These are phyloP conservation scores for Sylvia atricapilla DNA, from an alignment of 2,113 vertebrate species.

Conservation along the genomic window DNA sequence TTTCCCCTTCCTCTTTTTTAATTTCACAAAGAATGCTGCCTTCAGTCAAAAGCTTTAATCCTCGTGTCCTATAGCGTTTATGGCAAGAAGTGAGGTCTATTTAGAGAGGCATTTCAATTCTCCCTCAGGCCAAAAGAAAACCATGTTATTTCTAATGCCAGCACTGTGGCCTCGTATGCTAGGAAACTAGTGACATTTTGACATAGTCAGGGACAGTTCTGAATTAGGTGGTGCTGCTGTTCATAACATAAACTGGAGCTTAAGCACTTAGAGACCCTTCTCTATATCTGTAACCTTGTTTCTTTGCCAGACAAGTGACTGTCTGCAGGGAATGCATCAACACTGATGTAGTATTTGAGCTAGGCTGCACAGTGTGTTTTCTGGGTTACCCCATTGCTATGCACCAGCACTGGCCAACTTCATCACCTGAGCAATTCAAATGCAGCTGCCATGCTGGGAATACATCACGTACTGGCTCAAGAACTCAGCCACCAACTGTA, in stretches of 20 bases:
- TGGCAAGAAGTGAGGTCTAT: slow-evolving; percentile 53
- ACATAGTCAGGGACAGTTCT: slow-evolving; percentile 51
- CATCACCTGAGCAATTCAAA: neutral
- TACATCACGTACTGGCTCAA: neutral
- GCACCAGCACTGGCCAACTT: neutral
- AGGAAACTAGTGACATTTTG: slow-evolving; percentile 60
- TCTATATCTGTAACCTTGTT: slow-evolving; percentile 44
- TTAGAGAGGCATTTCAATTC: slow-evolving; percentile 59
- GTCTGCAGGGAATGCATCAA: slow-evolving; percentile 13
- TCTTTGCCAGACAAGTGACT: slow-evolving; percentile 35
- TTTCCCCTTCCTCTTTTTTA: neutral
- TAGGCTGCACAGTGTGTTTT: neutral
- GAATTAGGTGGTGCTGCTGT: slow-evolving; percentile 35
- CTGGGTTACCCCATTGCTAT: neutral
- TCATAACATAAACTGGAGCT: slow-evolving; percentile 49
- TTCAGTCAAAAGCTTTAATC: slow-evolving; percentile 41
- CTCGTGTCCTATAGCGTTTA: neutral
- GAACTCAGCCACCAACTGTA: neutral
- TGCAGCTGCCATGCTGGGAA: neutral
- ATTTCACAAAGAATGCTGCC: slow-evolving; percentile 46
- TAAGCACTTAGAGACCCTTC: slow-evolving; percentile 28
- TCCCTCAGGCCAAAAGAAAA: slow-evolving; percentile 56
- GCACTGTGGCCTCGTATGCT: slow-evolving; percentile 32
- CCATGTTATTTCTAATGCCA: slow-evolving; percentile 61
- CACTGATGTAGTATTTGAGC: neutral